Conservation (phyloP, 1,140 invertebrate genomes). For the Sitodiplosis mosellana region DNA sequence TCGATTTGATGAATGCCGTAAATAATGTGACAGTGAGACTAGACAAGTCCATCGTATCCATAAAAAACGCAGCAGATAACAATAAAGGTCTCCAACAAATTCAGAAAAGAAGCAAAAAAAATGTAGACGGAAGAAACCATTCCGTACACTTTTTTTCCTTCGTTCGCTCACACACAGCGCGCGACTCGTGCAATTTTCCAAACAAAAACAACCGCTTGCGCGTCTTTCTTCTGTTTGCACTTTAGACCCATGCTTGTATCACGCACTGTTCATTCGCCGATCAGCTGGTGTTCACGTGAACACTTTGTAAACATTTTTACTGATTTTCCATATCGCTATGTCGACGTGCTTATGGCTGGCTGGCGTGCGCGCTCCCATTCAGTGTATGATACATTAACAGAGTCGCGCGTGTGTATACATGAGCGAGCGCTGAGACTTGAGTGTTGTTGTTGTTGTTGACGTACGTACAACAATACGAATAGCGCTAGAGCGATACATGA, state of each 20-base stretch:
- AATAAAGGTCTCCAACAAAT: neutral
- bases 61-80: too few species aligned
- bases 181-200: constrained; percentile 18
- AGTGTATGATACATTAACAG: too few species aligned
- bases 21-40: too few species aligned
- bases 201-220: constrained; percentile 23
- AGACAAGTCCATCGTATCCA: too few species aligned
- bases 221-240: constrained; percentile 8
- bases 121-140: constrained; percentile 3
- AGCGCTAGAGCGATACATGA: too few species aligned
- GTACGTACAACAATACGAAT: too few species aligned
- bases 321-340: neutral
- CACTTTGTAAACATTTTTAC: constrained; percentile 10
- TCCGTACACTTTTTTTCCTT: constrained; percentile 11
- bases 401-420: too few species aligned
- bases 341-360: neutral
- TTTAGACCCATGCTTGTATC: constrained; percentile 12
- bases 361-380: too few species aligned
- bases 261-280: constrained; percentile 18
- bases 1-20: too few species aligned
- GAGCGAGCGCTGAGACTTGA: too few species aligned
- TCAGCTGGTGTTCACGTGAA: constrained; percentile 26
- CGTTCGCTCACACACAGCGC: constrained; percentile 7
- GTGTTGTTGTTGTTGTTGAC: too few species aligned
- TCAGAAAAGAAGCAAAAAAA: constrained; percentile 5